Conservation (phyloP, 2,797 vertebrate species). For the Dromococcyx pavoninus region DNA sequence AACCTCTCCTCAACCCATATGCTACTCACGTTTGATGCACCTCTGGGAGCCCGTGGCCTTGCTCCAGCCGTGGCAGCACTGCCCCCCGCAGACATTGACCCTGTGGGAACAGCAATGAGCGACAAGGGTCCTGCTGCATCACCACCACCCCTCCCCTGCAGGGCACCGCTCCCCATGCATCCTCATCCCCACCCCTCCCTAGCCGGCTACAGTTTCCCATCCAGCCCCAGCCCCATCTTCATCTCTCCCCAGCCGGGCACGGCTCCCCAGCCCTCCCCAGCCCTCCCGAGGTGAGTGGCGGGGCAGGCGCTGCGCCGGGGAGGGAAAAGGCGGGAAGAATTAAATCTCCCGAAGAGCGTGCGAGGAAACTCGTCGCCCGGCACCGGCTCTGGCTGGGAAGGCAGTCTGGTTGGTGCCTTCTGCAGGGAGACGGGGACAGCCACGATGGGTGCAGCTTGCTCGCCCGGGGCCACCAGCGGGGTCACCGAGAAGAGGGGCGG, state of each 20-base stretch:
- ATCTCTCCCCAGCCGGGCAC: too few relatives aligned
- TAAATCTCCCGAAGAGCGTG: neutral
- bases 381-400: neutral
- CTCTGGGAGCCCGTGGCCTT: conserved; percentile 89
- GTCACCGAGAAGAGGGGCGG: too few relatives aligned
- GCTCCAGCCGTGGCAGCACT: conserved; percentile 97
- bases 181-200: too few relatives aligned
- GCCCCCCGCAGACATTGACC: conserved; percentile 94
- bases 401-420: neutral
- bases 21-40: conserved; percentile 95
- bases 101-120: conserved; percentile 77
- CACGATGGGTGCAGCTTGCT: too few relatives aligned
- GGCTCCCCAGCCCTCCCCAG: too few relatives aligned
- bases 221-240: too few relatives aligned
- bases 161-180: too few relatives aligned
- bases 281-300: too few relatives aligned
- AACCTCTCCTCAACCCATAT: neutral
- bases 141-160: too few relatives aligned
- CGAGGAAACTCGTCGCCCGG: neutral
- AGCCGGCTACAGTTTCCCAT: too few relatives aligned
- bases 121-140: neutral
- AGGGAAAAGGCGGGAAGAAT: neutral
- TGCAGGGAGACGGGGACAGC: neutral
- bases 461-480: too few relatives aligned
- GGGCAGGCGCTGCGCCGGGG: neutral